Evolutionary conservation across 2,113 vertebrate species (phyloP), one percentile per base, ranked within the genome.

Genomic region (Hemichromis elongatus): DNA sequence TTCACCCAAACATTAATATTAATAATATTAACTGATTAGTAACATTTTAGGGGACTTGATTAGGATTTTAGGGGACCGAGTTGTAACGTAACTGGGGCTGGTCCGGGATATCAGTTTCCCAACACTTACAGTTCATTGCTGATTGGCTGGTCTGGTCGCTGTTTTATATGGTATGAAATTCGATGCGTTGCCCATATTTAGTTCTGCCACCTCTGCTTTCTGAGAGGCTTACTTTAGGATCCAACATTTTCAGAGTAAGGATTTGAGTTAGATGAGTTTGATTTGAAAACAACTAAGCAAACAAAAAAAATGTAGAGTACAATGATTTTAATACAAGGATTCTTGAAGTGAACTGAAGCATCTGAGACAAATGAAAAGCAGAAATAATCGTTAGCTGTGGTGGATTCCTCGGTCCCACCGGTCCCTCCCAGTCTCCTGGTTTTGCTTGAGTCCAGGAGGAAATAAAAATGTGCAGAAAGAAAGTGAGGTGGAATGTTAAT

Each of bases 401-500:
- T 79, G 26, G 50, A 35, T 59, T 82, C 55, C 68, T 50, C 52
- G 5, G 19, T 16, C 35, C 50, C 19, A 12, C 30, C 19, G 6
- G 42, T 56, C 21, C 28, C 52, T 42, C 52, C 59, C n/a, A 1
- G 68, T 80, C 77, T 47, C 5, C 53, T 93, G 88, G 30, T 82
- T 88, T 68, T 59, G 81, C 84, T 94, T 84, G 92, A 94, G 86
- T 87, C 89, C 91, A 57, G 86, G 75, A 95, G 89, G 92, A 96
- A 96, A 96, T 96, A 95, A 95, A 96, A 95, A 95, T 89, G 92
- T 87, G 95, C 96, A 95, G 93, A 94, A 94, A 96, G 92, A 94
- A 88, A 75, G 68, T 88, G 92, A 93, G 57, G 87, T 81, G 91
- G 95, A 96, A 96, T 96, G 95, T 96, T 96, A 95, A 96, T 92